Evolutionary conservation across 2,113 vertebrate species (phyloP), one percentile per base, ranked within the genome.

Genomic region (Menidia beryllina): DNA sequence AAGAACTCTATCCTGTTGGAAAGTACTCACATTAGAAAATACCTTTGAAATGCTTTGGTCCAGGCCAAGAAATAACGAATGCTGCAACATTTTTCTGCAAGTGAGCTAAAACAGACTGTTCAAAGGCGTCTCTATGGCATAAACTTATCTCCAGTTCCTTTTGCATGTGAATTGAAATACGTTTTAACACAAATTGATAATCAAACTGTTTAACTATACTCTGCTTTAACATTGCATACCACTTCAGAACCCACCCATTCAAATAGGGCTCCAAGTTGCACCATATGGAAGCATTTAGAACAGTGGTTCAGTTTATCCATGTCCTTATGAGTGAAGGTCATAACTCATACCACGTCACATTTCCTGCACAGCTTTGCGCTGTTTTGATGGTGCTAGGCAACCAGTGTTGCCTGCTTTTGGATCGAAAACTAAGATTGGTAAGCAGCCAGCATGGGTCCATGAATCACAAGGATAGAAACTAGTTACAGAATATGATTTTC

Each of bases 361-460:
- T 82, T 87, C 69, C 86, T 81, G 81, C 66, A 67, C 62, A 64
- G 61, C 48, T 14, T 19, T 59, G 58, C 62, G 11, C 25, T 89
- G 84, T 90, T 88, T 17, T 87, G 86, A 12, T 25, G 57, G 1
- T 64, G 86, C 86, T 90, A 84, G 78, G 88, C 81, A 88, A 90
- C 85, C 55, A 7, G 66, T 24, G 43, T 4, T 76, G 62, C 47
- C n/a, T 69, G 67, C 51, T 65, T 61, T 73, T 62, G 38, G 19
- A 41, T 15, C 69, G 21, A 48, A 48, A 20, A 72, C 66, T 47
- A 51, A 39, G 41, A 47, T 39, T 34, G 30, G 61, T 61, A n/a
- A 59, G 48, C 34, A 57, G 47, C 39, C 14, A 47, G 39, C 64
- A 14, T 21, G 11, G 8, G 8, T 30, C 30, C 4, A 30, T 30